Evolutionary conservation across 1,140 invertebrate genomes (phyloP), one percentile per base, ranked within the genome.

Genomic region (Hycleus phaleratus): DNA sequence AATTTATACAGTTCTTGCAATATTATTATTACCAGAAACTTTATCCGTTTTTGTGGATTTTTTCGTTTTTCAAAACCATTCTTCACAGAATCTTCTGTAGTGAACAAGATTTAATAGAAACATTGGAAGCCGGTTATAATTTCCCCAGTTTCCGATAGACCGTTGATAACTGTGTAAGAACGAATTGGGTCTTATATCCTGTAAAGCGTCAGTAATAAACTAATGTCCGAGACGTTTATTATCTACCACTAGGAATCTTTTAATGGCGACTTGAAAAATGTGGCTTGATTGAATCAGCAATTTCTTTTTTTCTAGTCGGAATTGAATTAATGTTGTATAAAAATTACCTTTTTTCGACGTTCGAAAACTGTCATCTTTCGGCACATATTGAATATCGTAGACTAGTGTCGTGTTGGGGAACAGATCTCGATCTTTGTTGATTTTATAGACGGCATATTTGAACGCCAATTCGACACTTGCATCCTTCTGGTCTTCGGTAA

Each of bases 331-430:
- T 32, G 32, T 18, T 18, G 18, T 18, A 18, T 32, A 32, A 32
- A 7, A 32, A 32, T 71, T 74, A 94, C 92, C 91, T 83, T 90
- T 91, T 71, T 94, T 95, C 38, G 90, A 87, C 12, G 90, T 87
- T 66, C 88, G 83, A 74, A 95, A 95, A 26, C 88, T 91, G 75
- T 95, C 91, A 68, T 88, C 86, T 54, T 82, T 81, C 5, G 88
- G 86, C 45, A 91, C 88, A 75, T 94, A 93, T 72, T 93, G 87
- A 64, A 95, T 93, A 70, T 95, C 90, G 69, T 94, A 94, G 1
- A 91, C 85, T 26, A 95, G 75, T 0, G 89, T 91, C 0, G 86
- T 92, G 63, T 92, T 87, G 4, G 91, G 87, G 49, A 95, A 74
- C n/a, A 95, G 74, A 46, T 77, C 81, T 59, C 86, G 83, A 64